Base-by-base conservation (phyloP, 1,140 invertebrate genomes). In the Lineus longissimus region DNA sequence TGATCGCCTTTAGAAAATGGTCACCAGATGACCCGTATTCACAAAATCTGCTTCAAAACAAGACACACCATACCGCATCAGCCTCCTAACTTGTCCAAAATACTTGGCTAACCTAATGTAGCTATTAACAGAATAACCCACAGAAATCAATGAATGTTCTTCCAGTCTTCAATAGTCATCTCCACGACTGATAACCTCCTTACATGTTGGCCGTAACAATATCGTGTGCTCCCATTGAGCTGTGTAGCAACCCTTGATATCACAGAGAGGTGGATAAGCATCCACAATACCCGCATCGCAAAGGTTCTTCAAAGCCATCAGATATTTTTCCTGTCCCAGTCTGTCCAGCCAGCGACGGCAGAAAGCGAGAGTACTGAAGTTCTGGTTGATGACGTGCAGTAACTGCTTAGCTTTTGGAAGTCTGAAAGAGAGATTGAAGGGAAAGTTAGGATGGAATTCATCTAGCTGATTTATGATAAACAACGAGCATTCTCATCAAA, bases 201-300 rank as follows among this genome's bases (percentile, higher is more conserved):
- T 99, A 85, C 95, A 99, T 0, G 96, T 98, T 15, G 97, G 97
- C 73, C 97, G 86, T 54, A 99, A 85, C 54, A 99, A 87, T 73
- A 99, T 93, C 0, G 97, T 99, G 82, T 99, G 97, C 81, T 99
- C 97, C 80, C 93, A 99, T 82, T 99, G 97, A 55, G 97, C 97
- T 0, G 97, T 99, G 82, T 98, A 99, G 79, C 91, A 96, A 62
- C 97, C 97, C 80, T 96, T 97, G 30, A 93, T 87, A 79, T 99
- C 97, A 78, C 95, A 98, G 23, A 99, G 86, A 2, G 97, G 97
- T 7, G 97, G 97, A 84, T 99, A 99, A 15, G 96, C 89, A 74
- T 97, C 94, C 0, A 99, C 91, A 45, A 97, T 92, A 17, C 81
- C 80, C 31, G 73, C 70, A 75, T 99, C 96, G 82, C 95, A 97